Conservation (phyloP, 2,888 invertebrate genomes). For the Eilema depressum region DNA sequence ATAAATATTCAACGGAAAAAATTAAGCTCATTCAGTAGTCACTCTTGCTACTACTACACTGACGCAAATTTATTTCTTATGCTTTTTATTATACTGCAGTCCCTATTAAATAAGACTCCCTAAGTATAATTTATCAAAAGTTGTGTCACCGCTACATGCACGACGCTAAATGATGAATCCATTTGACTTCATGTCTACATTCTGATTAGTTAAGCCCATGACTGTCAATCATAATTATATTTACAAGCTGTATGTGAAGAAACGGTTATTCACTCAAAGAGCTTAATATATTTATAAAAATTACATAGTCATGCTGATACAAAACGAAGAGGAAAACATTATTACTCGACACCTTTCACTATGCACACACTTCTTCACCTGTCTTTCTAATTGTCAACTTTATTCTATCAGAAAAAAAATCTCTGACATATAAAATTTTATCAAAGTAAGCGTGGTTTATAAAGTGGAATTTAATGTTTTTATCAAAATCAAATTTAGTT, state of each 20-base stretch:
- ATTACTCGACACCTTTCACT: not conserved
- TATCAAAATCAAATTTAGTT: not conserved
- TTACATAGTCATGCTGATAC: constrained; percentile 5
- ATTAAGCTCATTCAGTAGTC: not conserved
- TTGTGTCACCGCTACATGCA: not conserved
- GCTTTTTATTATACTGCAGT: not conserved
- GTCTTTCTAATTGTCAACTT: not conserved
- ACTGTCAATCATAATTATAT: not conserved
- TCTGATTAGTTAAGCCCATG: not conserved
- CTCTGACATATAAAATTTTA: not conserved
- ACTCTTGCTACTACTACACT: not conserved
- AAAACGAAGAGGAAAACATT: not conserved
- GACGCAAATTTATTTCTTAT: not conserved
- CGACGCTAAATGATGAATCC: no score
- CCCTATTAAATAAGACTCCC: not conserved
- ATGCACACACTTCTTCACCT: not conserved
- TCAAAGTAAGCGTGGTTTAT: not conserved
- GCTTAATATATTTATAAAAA: not conserved
- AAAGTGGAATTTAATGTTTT: not conserved
- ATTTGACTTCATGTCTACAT: not conserved
- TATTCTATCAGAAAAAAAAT: not conserved
- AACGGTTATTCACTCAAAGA: not conserved
- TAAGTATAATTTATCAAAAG: not conserved
- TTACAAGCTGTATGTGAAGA: not conserved
- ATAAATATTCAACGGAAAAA: not conserved